Evolutionary conservation across 2,888 invertebrate species (phyloP), one percentile per base, ranked within the genome.

Genomic region (Invenusta paracnida): DNA sequence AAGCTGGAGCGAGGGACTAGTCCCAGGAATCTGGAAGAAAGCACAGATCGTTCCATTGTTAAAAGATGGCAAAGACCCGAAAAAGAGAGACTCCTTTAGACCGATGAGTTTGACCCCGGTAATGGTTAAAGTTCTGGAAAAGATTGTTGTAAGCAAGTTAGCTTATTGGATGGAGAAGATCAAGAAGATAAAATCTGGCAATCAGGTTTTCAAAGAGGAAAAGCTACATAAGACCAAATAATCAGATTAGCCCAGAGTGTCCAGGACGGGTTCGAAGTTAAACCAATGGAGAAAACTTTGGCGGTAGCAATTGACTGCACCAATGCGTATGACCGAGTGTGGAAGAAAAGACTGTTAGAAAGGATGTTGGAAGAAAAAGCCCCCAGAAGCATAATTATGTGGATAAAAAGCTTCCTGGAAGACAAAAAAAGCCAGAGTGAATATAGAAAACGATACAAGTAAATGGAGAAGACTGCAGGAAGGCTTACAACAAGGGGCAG

Each of bases 311-410:
- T 82, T n/a, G 83, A 82, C 28, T 82, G 83, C 11, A 25, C 83
- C 31, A 82, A 82, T 11, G 83, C 83, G 5, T 82, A 48, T 67
- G 83, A 82, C 83, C 11, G 83, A n/a, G 83, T 82, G 17, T 82
- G 83, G 83, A 82, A 67, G 28, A 29, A n/a, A 28, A 29, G 5
- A 17, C 29, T 82, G 29, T 11, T 82, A 5, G 83, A 29, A 23
- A 82, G 29, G 30, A 29, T 82, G 5, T 31, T 30, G 83, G 83
- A 82, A 11, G 30, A 82, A 28, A 30, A 29, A 31, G 83, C 28
- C 48, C 83, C 83, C 5, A 5, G n/a, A n/a, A n/a, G 29, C n/a
- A 82, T 82, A 5, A 28, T 82, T 23, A 2, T n/a, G 30, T 82
- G 83, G 83, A 11, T 23, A 11, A 11, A 23, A 11, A 82, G 83